Evolutionary conservation across 2,888 invertebrate genomes (phyloP).

Genomic region (Theodoxus fluviatilis): DNA sequence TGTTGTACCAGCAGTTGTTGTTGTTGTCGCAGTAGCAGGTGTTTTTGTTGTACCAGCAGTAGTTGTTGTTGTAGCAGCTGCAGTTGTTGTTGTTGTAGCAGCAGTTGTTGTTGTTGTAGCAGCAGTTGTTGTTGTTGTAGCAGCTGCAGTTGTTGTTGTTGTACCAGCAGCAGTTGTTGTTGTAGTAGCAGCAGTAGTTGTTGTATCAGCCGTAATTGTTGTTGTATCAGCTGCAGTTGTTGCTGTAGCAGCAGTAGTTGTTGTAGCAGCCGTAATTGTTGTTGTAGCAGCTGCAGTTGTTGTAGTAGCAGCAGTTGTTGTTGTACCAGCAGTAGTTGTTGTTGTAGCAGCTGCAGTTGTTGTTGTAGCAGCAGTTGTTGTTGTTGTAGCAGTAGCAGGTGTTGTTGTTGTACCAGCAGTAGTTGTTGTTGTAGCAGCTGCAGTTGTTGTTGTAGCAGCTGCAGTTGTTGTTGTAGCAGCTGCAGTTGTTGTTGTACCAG

Average conservation of each 20-base stretch:
- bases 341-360: neutral
- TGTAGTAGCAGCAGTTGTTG: neutral
- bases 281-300: neutral
- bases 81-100: neutral
- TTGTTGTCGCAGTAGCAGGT: neutral
- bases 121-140: neutral
- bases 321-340: neutral
- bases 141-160: neutral
- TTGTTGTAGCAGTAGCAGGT: neutral
- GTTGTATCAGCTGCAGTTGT: no score
- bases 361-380: neutral
- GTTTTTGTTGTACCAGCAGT: neutral
- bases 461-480: neutral
- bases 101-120: neutral
- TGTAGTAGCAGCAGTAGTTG: no score
- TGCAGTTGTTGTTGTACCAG: no score
- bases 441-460: neutral
- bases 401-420: no score
- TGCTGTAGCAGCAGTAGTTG: neutral
- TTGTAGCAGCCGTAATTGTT: neutral
- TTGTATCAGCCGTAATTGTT: no score
- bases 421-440: no score
- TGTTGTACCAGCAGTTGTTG: no score
- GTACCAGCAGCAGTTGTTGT: neutral
- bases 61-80: neutral